Conservation (phyloP, 35 echinoderm and acorn worm genomes). For the Patiria miniata region DNA sequence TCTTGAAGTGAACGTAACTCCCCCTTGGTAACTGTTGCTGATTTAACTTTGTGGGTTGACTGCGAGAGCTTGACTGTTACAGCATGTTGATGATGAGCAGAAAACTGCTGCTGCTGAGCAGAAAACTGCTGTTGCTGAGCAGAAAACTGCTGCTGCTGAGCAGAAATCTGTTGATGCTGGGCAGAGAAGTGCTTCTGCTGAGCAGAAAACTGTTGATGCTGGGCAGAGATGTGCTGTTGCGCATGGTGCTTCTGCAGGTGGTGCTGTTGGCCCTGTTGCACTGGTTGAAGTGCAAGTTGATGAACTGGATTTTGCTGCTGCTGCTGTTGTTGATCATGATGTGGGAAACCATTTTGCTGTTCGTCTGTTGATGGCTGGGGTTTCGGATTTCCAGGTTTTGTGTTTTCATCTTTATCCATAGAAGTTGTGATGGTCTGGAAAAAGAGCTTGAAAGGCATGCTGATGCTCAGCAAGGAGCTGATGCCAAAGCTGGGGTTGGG, state of each 20-base stretch:
- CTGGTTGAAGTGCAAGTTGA: not conserved
- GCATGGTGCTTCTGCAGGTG: not conserved
- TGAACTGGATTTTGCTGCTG: not conserved
- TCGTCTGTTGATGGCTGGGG: not conserved
- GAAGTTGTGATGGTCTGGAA: slow-evolving; percentile 39
- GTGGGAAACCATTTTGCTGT: not conserved
- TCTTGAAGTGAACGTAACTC: not conserved
- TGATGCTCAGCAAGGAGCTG: slow-evolving; percentile 64
- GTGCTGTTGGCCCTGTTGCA: not conserved
- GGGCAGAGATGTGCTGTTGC: not conserved
- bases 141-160: not conserved
- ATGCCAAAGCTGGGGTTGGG: slow-evolving; percentile 24
- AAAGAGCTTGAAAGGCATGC: slow-evolving; percentile 60
- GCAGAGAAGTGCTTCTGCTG: not conserved
- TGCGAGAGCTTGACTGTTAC: not conserved
- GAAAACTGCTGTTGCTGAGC: not conserved
- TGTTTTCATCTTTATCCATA: not conserved
- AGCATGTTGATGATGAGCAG: not conserved
- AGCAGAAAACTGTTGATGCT: not conserved
- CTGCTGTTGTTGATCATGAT: not conserved
- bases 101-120: not conserved
- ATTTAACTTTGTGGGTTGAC: not conserved
- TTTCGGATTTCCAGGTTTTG: not conserved
- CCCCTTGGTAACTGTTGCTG: not conserved
- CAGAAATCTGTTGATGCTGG: not conserved